A percentile compares a stretch with the other conserved stretches of the same genome.
phyloP scores from a whole-genome alignment of 2,113 vertebrate species.

The Pseudorhombus dupliciocellatus region DNA sequence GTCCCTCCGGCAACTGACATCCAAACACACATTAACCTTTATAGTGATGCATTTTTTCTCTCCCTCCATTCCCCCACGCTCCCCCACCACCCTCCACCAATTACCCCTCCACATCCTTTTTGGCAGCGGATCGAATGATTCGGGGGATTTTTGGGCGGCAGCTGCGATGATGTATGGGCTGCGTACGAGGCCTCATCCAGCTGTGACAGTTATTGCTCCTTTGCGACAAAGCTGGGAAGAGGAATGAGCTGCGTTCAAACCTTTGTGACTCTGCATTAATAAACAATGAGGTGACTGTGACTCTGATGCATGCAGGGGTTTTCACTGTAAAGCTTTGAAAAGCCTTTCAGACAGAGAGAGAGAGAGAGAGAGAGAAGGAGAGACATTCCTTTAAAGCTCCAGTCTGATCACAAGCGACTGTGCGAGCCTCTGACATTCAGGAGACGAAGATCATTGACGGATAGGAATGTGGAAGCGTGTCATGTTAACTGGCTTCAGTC shows the following conservation, averaged over 20 bases:
- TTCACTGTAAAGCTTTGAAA: neutral
- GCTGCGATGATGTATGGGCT: conserved; percentile 53
- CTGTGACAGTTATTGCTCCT: conserved; percentile 35
- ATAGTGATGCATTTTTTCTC: conserved; percentile 17
- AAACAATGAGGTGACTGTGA: conserved; percentile 25
- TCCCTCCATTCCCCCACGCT: neutral
- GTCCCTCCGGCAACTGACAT: conserved; percentile 57
- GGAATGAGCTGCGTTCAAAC: neutral
- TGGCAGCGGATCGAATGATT: conserved; percentile 42
- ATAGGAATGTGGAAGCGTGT: too few species aligned
- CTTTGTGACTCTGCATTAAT: conserved; percentile 23
- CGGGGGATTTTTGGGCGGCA: conserved; percentile 32
- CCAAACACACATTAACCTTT: conserved; percentile 78
- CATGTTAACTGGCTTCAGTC: neutral
- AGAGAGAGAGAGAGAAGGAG: too few species aligned
- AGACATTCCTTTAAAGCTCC: too few species aligned
- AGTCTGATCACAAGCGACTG: too few species aligned
- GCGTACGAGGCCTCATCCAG: neutral
- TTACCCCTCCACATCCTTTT: conserved; percentile 19
- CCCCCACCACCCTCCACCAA: neutral
- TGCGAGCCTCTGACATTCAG: too few species aligned
- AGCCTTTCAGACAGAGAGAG: neutral
- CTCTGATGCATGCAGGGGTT: neutral
- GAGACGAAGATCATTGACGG: too few species aligned
- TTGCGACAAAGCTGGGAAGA: conserved; percentile 3